Evolutionary conservation across 2,797 vertebrate species (phyloP).

Genomic region (Chiloscyllium punctatum): DNA sequence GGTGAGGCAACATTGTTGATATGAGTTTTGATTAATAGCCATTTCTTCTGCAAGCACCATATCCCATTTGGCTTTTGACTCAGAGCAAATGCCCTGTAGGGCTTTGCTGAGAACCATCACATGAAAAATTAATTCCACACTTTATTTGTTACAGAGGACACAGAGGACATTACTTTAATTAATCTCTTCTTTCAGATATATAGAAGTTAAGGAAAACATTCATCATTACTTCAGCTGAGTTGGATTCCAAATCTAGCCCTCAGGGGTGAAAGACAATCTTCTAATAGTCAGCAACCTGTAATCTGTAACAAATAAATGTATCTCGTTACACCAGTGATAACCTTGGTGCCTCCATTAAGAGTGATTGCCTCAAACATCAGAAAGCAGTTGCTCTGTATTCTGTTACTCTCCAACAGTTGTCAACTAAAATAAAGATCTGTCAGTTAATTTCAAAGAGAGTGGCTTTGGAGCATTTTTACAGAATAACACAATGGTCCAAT

Average conservation of each 20-base stretch:
- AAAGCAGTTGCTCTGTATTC: neutral
- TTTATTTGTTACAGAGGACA: neutral
- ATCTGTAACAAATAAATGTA: neutral
- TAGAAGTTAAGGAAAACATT: neutral
- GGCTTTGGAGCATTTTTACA: conserved; percentile 2
- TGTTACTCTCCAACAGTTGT: neutral
- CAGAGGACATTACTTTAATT: neutral
- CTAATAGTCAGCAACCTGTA: neutral
- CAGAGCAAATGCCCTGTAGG: neutral
- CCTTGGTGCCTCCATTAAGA: neutral
- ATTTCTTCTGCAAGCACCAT: neutral
- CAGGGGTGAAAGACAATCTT: neutral
- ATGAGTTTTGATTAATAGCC: neutral
- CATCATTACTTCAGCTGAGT: neutral
- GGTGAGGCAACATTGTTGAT: neutral
- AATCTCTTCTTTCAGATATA: neutral
- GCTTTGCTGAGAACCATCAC: neutral
- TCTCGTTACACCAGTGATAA: neutral
- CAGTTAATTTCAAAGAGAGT: neutral
- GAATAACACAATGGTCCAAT: neutral
- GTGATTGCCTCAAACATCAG: neutral
- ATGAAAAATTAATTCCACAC: neutral
- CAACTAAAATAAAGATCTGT: neutral
- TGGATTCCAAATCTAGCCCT: neutral
- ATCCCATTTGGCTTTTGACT: neutral